Base-by-base conservation (phyloP, 1,140 invertebrate genomes). In the Drosophila jambulina region DNA sequence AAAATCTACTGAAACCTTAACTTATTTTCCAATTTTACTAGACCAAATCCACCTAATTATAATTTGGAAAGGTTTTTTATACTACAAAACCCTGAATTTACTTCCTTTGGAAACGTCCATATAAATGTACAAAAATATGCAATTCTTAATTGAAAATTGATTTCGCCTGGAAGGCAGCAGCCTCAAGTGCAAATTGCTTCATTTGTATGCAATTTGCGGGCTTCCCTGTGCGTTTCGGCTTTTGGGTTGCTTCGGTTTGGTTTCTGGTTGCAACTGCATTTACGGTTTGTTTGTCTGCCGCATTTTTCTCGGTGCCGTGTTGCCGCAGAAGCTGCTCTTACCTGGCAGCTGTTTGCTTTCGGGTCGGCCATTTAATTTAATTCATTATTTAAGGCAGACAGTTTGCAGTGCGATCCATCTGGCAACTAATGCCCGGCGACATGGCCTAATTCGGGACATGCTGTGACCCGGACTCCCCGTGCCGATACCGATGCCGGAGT, bases 81-180 rank as follows among this genome's bases (percentile, higher is more conserved):
- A 12, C 1, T 12, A 32, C 8, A 2, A 0, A n/a, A 2, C 9
- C 2, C 9, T 0, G 0, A 2, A 19, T n/a, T 0, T 2, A 3
- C 15, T 17, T 54, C 3, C 53, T 25, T 6, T 38, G 53, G 53
- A 56, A 29, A 29, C 4, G 2, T 10, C 45, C 60, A 7, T 48
- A 32, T 40, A 40, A 25, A 40, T 63, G 48, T 67, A 75, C 61
- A 76, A 85, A 87, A 79, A 87, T 83, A 83, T 86, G 59, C 62
- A 59, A 83, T 77, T 83, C 70, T 83, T 80, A 82, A 82, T 87
- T 75, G 83, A 79, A 82, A 86, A 82, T 79, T 57, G 65, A 67
- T 69, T 88, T 78, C 56, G 57, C 53, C 57, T 60, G 49, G 43
- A 53, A 74, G 70, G 67, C 51, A 29, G 46, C 19, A 60, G 68